Percentiles rank a stretch among this genome's conserved stretches.
Conservation (phyloP, 2,888 invertebrate species). For the Nezara viridula region DNA sequence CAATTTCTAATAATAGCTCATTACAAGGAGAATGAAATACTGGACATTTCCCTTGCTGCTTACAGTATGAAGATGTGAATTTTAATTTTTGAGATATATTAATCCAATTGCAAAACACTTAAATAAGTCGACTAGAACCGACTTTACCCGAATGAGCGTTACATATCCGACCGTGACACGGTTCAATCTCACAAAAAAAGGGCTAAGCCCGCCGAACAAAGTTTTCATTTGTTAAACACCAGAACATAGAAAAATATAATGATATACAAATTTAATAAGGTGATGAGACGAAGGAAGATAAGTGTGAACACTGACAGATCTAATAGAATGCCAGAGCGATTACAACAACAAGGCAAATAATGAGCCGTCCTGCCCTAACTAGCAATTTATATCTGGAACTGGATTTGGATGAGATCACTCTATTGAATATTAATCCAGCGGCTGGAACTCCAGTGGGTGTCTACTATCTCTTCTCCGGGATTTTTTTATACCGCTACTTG, state of each 20-base stretch:
- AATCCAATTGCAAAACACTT: no score
- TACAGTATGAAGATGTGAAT: no score
- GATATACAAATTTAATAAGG: not conserved
- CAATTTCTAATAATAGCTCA: no score
- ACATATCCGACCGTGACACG: no score
- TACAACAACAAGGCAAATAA: not conserved
- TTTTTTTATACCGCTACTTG: not conserved
- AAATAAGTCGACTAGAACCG: no score
- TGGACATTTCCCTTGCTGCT: no score
- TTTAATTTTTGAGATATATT: no score
- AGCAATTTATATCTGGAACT: slow-evolving; percentile 16
- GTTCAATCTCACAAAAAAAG: no score
- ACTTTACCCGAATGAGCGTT: no score
- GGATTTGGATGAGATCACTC: not conserved
- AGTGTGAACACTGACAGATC: not conserved
- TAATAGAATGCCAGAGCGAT: not conserved
- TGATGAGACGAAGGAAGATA: not conserved
- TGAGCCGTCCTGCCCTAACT: not conserved
- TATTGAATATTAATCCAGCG: slow-evolving; percentile 11
- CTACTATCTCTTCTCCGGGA: not conserved
- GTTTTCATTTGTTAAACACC: not conserved
- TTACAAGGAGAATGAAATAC: no score
- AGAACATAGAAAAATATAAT: not conserved
- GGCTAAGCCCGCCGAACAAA: no score
- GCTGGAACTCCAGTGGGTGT: not conserved